phyloP scores from a whole-genome alignment of 2,888 invertebrate species.

The Rhimphoctona megacephalus region DNA sequence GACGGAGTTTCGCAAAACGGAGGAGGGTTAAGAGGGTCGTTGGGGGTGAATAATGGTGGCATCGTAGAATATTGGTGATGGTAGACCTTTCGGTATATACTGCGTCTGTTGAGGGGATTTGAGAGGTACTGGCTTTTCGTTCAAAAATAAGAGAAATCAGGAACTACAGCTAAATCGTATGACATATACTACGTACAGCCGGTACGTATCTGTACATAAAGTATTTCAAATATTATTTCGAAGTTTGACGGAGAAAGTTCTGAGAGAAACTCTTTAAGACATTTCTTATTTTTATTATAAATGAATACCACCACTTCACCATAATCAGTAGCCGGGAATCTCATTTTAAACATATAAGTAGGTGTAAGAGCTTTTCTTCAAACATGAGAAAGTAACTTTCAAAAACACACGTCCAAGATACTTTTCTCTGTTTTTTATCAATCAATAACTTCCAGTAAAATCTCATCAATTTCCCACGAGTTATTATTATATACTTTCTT shows the following conservation, averaged over 20 bases:
- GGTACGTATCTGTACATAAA: neutral
- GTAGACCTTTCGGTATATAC: conserved; percentile 19
- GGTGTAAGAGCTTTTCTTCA: neutral
- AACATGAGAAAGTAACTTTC: neutral
- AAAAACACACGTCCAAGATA: neutral
- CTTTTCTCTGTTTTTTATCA: neutral
- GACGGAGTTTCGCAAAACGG: neutral
- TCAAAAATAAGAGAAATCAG: conserved; percentile 50
- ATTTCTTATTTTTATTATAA: neutral
- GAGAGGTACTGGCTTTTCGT: conserved; percentile 35
- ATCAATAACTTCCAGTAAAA: neutral
- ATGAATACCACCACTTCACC: neutral
- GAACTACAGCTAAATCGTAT: conserved; percentile 24
- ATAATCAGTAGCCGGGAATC: neutral
- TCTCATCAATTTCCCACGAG: neutral
- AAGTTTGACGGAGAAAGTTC: neutral
- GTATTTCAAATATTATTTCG: neutral
- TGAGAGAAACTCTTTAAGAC: neutral
- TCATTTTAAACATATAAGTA: neutral
- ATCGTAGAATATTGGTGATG: conserved; percentile 31
- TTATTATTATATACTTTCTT: neutral
- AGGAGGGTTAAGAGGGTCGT: conserved; percentile 48
- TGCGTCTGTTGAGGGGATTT: conserved; percentile 9
- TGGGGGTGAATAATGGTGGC: conserved; percentile 62
- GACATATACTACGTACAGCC: neutral